phyloP scores from a whole-genome alignment of 1,140 invertebrate genomes.

The Galleria mellonella region DNA sequence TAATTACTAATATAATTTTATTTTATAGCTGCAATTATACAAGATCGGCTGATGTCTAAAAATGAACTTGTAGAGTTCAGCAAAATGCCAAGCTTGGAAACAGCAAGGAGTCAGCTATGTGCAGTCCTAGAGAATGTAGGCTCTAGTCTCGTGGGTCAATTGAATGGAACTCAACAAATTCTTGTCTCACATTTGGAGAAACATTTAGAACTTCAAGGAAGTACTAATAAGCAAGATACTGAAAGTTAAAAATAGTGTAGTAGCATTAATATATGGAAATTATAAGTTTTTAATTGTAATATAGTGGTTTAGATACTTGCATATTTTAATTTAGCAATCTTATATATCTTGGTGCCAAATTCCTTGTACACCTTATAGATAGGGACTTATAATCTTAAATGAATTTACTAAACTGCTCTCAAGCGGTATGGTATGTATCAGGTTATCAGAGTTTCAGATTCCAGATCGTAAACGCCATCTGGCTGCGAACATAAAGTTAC shows the following conservation, averaged over 20 bases:
- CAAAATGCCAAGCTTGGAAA: conserved; percentile 76
- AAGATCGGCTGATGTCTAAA: conserved; percentile 78
- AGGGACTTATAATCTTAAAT: no score
- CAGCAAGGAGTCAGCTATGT: conserved; percentile 77
- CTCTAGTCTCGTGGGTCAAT: conserved; percentile 76
- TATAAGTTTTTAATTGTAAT: neutral
- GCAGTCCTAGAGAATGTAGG: conserved; percentile 78
- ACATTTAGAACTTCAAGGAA: conserved; percentile 47
- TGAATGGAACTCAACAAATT: conserved; percentile 80
- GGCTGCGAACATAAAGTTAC: no score
- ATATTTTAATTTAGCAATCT: no score
- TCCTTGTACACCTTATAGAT: no score
- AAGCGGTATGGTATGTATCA: no score
- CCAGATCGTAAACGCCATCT: no score
- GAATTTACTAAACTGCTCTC: no score
- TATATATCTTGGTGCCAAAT: no score
- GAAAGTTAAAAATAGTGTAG: conserved; percentile 10
- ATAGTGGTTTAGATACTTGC: neutral
- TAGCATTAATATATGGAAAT: neutral
- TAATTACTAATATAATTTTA: conserved; percentile 1
- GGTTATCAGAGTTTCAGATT: no score
- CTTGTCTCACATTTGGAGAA: conserved; percentile 78
- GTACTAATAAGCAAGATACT: conserved; percentile 7
- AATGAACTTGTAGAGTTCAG: conserved; percentile 80
- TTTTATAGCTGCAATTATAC: conserved; percentile 79